Evolutionary conservation across 2,113 vertebrate species (phyloP), one percentile per base, ranked within the genome.

Genomic region (Xiphorhynchus elegans): DNA sequence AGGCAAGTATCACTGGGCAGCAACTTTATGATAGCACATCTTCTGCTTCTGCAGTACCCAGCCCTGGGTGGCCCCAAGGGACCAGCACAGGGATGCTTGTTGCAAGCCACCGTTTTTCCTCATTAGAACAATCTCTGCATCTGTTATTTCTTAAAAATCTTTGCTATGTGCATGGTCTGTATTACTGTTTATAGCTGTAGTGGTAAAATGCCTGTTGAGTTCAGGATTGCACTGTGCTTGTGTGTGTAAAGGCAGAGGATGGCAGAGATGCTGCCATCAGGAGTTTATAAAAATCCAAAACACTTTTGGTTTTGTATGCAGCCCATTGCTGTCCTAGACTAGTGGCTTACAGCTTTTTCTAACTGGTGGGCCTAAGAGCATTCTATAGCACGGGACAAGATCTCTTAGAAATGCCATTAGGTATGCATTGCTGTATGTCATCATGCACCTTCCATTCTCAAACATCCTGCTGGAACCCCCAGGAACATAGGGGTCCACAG

Each of bases 121-220:
- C 47, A 5, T 29, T n/a, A 63, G 28, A n/a, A 53, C 12, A 79
- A 52, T 13, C n/a, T 76, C 56, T 56, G 56, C 33, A 72, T 70
- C 73, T 75, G 6, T 15, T 59, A 13, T 28, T n/a, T 67, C 46
- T 23, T 19, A 37, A 33, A 75, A 52, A 4, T 19, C n/a, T 56
- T 82, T 5, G 0, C 26, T 25, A 0, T 11, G 13, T 64, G 60
- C 5, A 1, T 35, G 47, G 6, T 60, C 62, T 53, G 4, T 78
- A n/a, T 53, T 63, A 18, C 8, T 20, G 1, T 69, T 87, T 46
- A 17, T 37, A 52, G 35, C 28, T 70, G 10, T 33, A 56, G 33
- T 25, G 20, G 46, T 47, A n/a, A 78, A 47, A 64, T 40, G 18
- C 37, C 50, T 44, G 35, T 11, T 25, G 40, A 9, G 15, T n/a